phyloP scores from a whole-genome alignment of 2,113 vertebrate species.

The Vombatus ursinus region DNA sequence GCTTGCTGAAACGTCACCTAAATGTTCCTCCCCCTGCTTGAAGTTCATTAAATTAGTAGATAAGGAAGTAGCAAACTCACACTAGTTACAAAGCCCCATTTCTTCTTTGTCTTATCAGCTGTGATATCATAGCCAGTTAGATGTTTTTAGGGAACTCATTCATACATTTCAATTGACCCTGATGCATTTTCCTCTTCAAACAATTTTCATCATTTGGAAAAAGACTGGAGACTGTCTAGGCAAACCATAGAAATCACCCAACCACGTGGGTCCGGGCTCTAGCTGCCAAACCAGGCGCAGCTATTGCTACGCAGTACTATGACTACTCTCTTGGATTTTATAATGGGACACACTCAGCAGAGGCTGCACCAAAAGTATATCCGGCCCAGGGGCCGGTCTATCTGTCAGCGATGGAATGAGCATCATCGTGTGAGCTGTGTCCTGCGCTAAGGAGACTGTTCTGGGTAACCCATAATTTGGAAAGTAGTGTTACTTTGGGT shows the following conservation, averaged over 20 bases:
- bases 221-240: constrained; percentile 17
- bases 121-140: constrained; percentile 29
- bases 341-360: background rate
- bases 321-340: background rate
- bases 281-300: background rate
- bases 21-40: background rate
- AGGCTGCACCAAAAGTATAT: background rate
- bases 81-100: background rate
- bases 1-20: background rate
- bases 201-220: constrained; percentile 46
- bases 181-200: constrained; percentile 19
- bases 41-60: background rate
- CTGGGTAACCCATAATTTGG: background rate
- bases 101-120: background rate
- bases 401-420: background rate
- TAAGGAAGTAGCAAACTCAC: background rate
- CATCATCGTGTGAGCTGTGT: background rate
- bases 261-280: background rate
- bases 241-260: background rate
- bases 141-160: background rate
- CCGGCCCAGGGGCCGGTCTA: background rate
- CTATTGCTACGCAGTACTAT: background rate
- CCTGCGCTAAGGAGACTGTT: background rate
- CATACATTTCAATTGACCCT: background rate
- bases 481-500: background rate